phyloP scores from a whole-genome alignment of 2,797 vertebrate genomes.

The Coregonus suidteri region DNA sequence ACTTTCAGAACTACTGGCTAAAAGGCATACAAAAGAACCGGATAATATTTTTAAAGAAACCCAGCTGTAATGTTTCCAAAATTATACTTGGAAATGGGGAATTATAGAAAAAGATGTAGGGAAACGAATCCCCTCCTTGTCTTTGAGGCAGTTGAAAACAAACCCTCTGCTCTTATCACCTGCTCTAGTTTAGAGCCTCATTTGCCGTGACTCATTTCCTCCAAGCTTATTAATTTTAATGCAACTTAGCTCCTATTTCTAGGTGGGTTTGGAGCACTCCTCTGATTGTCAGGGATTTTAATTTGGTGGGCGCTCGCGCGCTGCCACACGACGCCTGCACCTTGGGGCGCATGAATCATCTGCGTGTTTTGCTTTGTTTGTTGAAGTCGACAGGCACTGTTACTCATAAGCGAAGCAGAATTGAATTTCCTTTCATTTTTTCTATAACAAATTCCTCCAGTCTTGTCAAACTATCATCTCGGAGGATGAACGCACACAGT shows the following conservation, averaged over 20 bases:
- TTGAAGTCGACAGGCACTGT: constrained; percentile 32
- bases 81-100: constrained; percentile 4
- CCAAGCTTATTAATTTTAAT: constrained; percentile 40
- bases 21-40: too few species aligned
- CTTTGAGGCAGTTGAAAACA: constrained; percentile 6
- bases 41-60: background rate
- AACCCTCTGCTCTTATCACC: background rate
- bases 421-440: constrained; percentile 22
- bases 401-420: constrained; percentile 30
- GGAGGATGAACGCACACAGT: constrained; percentile 21
- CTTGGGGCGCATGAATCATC: constrained; percentile 48
- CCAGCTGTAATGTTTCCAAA: constrained; percentile 2
- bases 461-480: constrained; percentile 35
- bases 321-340: constrained; percentile 24
- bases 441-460: constrained; percentile 28
- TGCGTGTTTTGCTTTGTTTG: constrained; percentile 33
- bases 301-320: constrained; percentile 37
- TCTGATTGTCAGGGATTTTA: constrained; percentile 40
- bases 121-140: background rate
- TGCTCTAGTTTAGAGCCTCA: background rate
- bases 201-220: constrained; percentile 4
- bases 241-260: constrained; percentile 20
- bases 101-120: background rate
- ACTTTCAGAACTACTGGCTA: too few species aligned
- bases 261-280: constrained; percentile 26